Base-by-base conservation (phyloP, 2,888 invertebrate species). In the Pterostichus niger region DNA sequence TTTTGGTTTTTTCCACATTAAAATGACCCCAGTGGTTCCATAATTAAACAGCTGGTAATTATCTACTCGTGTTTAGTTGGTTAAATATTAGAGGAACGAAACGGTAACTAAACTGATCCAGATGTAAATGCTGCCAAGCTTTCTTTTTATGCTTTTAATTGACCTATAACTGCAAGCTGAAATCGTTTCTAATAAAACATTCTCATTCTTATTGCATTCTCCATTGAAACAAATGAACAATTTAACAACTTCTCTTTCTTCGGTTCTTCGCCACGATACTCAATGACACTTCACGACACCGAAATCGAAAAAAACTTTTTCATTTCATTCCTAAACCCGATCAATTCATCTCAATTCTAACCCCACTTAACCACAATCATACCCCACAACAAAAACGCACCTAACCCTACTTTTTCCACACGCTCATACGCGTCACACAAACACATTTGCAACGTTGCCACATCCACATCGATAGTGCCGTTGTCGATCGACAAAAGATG, bases 401-500 rank as follows among this genome's bases (percentile, higher is more conserved):
- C 64, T 35, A 64, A 31, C 64, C 64, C 33, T 64, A 35, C 13
- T 64, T 64, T 64, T 64, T 64, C 64, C 7, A 10, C 24, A 59
- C 46, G 44, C 49, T 13, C 75, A 17, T 52, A 24, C 15, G 15
- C 49, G 75, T 73, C 17, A 73, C 75, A 75, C 52, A 56, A 78
- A 78, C 49, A 78, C 68, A 71, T 17, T 40, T 71, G 68, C 68
- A 13, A 6, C 40, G 64, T 64, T 40, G 64, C 64, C 64, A 64
- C 13, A n/a, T 24, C 24, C 75, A 75, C 75, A 76, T 54, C 49
- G 76, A 11, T n/a, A 40, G 40, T 17, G 33, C 15, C 61, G 61
- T 54, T 56, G 78, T 61, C 68, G 59, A 78, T 59, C 59, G 56
- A 78, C 78, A 78, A 59, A 78, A 61, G 78, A 78, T 78, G 78